A percentile compares a stretch with the other conserved stretches of the same genome.
phyloP scores from a whole-genome alignment of 2,797 vertebrate genomes.

The Sebastes iracundus region DNA sequence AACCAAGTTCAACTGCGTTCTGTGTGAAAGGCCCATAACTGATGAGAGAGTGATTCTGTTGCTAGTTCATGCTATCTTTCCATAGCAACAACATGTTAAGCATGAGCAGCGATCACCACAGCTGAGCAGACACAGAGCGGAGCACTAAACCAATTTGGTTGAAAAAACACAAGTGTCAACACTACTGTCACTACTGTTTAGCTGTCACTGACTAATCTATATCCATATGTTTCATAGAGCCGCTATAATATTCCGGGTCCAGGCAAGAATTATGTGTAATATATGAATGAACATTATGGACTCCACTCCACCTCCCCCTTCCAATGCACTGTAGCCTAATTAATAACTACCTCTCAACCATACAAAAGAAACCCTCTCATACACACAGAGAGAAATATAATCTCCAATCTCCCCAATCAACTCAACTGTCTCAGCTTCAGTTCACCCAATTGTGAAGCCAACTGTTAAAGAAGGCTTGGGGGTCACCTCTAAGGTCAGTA shows the following conservation, averaged over 20 bases:
- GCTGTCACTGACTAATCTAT: not conserved
- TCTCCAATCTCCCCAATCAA: slow-evolving; percentile 12
- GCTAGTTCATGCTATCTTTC: too few relatives aligned
- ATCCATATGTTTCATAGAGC: not conserved
- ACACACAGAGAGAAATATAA: not conserved
- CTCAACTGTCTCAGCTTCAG: slow-evolving; percentile 4
- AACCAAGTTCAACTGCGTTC: too few relatives aligned
- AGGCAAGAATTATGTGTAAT: not conserved
- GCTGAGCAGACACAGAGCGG: too few relatives aligned
- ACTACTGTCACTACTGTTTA: not conserved
- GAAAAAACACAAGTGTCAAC: too few relatives aligned
- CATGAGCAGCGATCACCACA: too few relatives aligned
- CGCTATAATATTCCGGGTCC: not conserved
- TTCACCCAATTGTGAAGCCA: slow-evolving; percentile 33
- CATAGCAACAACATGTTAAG: too few relatives aligned
- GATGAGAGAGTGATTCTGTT: too few relatives aligned
- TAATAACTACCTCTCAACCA: not conserved
- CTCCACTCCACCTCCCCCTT: not conserved
- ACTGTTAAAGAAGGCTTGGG: slow-evolving; percentile 33
- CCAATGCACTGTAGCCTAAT: not conserved
- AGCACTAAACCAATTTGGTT: too few relatives aligned
- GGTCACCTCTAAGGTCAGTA: slow-evolving; percentile 37
- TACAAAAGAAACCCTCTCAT: not conserved
- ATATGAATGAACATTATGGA: not conserved
- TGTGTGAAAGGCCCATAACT: too few relatives aligned